Evolutionary conservation across 2,797 vertebrate species (phyloP).

Genomic region (Myiotriccus ornatus): DNA sequence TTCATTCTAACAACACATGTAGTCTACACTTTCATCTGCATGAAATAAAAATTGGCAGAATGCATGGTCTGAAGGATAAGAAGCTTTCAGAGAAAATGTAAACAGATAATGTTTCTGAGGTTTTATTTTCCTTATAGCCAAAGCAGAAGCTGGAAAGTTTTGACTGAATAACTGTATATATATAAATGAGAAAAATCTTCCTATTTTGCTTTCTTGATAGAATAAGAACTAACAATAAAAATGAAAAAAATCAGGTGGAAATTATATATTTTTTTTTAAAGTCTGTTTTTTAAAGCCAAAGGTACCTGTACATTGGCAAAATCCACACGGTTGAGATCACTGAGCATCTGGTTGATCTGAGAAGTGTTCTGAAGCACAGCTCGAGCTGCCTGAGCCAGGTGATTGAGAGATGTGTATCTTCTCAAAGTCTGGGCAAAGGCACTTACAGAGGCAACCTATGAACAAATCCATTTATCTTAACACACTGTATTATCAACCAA

Average conservation of each 20-base stretch:
- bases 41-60: conserved; percentile 3
- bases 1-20: neutral
- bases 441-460: conserved; percentile 82
- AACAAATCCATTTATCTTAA: conserved; percentile 29
- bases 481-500: neutral
- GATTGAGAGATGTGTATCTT: conserved; percentile 84
- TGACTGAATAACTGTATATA: neutral
- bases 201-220: neutral
- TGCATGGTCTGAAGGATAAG: neutral
- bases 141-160: neutral
- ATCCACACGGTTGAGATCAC: conserved; percentile 82
- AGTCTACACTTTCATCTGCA: neutral
- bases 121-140: neutral
- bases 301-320: conserved; percentile 83
- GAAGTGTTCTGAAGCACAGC: conserved; percentile 83
- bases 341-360: conserved; percentile 85
- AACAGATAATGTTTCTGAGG: neutral
- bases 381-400: conserved; percentile 82
- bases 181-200: neutral
- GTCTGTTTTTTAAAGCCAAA: neutral
- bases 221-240: conserved; percentile 10
- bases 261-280: neutral
- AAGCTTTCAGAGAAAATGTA: conserved; percentile 9
- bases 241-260: neutral
- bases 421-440: conserved; percentile 84